Conservation (phyloP, 2,113 vertebrate species). For the Oreochromis spilurus region DNA sequence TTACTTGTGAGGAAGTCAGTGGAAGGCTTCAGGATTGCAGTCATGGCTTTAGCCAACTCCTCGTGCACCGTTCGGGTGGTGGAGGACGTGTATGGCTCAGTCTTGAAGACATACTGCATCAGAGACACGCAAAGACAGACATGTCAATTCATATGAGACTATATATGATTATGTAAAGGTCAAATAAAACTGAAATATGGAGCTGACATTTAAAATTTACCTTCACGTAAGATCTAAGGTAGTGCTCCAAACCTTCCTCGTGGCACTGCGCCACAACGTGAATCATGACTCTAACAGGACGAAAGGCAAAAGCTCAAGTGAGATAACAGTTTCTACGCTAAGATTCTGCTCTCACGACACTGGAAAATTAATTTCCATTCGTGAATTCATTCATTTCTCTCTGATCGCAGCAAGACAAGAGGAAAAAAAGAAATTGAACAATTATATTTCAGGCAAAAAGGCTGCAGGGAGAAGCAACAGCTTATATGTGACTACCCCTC, state of each 20-base stretch:
- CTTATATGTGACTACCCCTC: neutral
- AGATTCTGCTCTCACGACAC: neutral
- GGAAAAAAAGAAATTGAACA: neutral
- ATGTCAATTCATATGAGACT: neutral
- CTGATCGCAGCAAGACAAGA: neutral
- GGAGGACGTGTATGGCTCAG: conserved; percentile 82
- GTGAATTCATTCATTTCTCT: neutral
- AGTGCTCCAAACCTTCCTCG: conserved; percentile 94
- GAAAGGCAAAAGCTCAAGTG: neutral
- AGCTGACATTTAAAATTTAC: conserved; percentile 55
- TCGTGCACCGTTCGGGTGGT: conserved; percentile 87
- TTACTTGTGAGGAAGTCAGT: conserved; percentile 98
- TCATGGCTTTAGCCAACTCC: conserved; percentile 96
- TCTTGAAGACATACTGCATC: conserved; percentile 88
- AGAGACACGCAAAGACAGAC: neutral
- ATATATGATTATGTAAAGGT: neutral
- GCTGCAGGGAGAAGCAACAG: neutral
- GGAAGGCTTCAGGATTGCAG: conserved; percentile 92
- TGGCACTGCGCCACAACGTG: conserved; percentile 97
- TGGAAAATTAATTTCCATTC: neutral
- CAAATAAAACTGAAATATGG: neutral
- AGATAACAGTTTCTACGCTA: neutral
- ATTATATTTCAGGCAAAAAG: neutral
- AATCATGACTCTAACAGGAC: conserved; percentile 85
- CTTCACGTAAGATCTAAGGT: conserved; percentile 95